phyloP scores from a whole-genome alignment of 1,140 invertebrate species.

The Radopholus similis region DNA sequence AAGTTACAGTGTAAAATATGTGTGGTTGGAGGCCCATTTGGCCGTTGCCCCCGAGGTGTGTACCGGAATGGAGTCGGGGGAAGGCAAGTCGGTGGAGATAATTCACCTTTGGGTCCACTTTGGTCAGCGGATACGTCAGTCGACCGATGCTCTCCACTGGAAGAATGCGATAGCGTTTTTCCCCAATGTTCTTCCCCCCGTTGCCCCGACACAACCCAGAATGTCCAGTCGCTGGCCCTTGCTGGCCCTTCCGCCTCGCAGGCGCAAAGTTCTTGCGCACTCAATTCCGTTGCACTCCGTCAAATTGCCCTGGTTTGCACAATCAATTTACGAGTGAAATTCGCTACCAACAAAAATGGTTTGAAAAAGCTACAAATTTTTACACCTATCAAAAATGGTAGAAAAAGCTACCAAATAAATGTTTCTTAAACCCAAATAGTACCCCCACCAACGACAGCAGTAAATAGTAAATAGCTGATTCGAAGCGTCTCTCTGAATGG shows the following conservation, averaged over 20 bases:
- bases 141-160: slow-evolving; percentile 20
- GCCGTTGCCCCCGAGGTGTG: too few species aligned
- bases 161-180: background rate
- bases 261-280: background rate
- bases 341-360: too few species aligned
- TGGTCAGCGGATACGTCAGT: slow-evolving; percentile 9
- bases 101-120: slow-evolving; percentile 4
- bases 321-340: too few species aligned
- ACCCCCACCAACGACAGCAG: too few species aligned
- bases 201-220: background rate
- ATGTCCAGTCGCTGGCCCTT: slow-evolving; percentile 9
- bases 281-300: slow-evolving; percentile 7
- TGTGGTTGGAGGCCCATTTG: too few species aligned
- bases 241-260: background rate
- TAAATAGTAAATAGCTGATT: too few species aligned
- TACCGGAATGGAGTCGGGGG: background rate
- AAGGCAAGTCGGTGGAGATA: background rate
- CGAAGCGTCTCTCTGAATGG: background rate
- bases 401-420: background rate
- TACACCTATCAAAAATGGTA: background rate
- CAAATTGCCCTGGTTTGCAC: slow-evolving; percentile 15
- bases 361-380: background rate
- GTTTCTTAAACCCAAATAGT: too few species aligned
- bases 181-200: background rate
- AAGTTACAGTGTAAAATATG: too few species aligned